Base-by-base conservation (phyloP, 2,888 invertebrate genomes). In the Zelleria hepariella region DNA sequence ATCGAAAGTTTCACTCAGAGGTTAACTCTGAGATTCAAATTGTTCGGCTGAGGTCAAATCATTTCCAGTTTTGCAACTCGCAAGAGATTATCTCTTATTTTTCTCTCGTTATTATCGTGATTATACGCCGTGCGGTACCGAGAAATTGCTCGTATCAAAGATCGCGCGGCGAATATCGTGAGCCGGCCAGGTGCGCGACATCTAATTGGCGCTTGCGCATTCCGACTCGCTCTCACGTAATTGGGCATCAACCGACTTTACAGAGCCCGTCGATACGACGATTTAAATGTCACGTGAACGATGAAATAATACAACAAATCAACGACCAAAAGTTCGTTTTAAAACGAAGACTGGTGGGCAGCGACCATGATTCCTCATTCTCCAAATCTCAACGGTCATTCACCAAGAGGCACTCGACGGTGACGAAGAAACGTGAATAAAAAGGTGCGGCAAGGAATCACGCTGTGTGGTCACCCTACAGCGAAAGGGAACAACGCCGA, bases 361-460 rank as follows among this genome's bases (percentile, higher is more conserved):
- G 72, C 64, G 67, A 84, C 82, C 88, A 78, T 88, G 81, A 81
- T 75, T 88, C 88, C 88, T 86, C 82, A 80, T 62, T 62, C 32
- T n/a, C 42, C 61, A 66, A 80, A 80, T 84, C 78, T 77, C 78
- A 70, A 77, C 82, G 84, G 82, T 78, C 87, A 86, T 87, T 87
- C 86, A 88, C 82, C 78, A 86, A 83, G 75, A 74, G 64, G 72
- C 82, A 81, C 67, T 75, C 75, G 80, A 78, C 80, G 79, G 77
- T 65, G 71, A 77, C 86, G 73, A 78, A 82, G 79, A 77, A 78
- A 77, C 73, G 75, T 83, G 80, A 82, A 83, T 80, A 80, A 83
- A 82, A 82, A 86, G 86, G 86, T 81, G 86, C 75, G 79, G 65
- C 70, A 66, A 80, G 84, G 84, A 85, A 84, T 82, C 84, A 86